Conservation (phyloP, 2,888 invertebrate species). For the Thymelicus acteon region DNA sequence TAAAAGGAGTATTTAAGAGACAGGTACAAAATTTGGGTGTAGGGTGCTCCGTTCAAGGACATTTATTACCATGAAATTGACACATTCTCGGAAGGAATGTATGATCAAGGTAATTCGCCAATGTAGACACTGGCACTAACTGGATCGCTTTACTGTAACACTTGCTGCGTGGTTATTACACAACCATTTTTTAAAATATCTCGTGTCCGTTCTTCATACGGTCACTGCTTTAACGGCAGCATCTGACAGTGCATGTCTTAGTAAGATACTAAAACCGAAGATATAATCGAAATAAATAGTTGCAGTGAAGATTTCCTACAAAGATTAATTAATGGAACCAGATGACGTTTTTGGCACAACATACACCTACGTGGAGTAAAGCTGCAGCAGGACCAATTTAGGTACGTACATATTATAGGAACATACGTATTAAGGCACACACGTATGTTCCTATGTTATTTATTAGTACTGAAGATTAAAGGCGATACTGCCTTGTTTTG, state of each 20-base stretch:
- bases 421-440: too few relatives aligned
- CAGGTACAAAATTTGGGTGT: too few relatives aligned
- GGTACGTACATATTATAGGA: background rate
- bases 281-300: background rate
- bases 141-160: background rate
- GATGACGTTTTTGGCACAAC: background rate
- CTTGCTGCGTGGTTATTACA: constrained; percentile 9
- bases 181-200: constrained; percentile 2
- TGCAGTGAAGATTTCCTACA: background rate
- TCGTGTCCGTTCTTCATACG: background rate
- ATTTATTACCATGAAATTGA: background rate
- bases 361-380: background rate
- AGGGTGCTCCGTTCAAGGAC: background rate
- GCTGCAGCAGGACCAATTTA: background rate
- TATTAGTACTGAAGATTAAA: too few relatives aligned
- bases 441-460: too few relatives aligned
- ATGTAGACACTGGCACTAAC: background rate
- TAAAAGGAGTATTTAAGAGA: too few relatives aligned
- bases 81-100: constrained; percentile 6
- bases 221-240: background rate
- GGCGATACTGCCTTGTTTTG: too few relatives aligned
- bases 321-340: background rate
- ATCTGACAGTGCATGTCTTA: constrained; percentile 7
- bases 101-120: background rate
- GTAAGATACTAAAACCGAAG: background rate